Percentiles rank a stretch among this genome's conserved stretches.
Evolutionary conservation across 2,113 vertebrate genomes (phyloP).

Genomic region (Fukomys damarensis): DNA sequence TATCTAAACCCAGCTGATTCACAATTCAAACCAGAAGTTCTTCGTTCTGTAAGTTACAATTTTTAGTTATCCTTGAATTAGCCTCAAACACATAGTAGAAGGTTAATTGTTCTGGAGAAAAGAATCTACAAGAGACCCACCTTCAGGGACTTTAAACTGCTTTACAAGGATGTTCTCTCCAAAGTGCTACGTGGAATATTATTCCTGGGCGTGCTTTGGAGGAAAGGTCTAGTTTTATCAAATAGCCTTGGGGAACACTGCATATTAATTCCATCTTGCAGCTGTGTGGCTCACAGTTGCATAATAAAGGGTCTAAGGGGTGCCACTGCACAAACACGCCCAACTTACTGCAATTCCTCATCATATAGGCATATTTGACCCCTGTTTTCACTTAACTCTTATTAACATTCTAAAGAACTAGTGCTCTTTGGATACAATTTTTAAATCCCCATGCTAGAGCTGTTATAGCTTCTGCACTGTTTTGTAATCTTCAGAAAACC

Average conservation of each 20-base stretch:
- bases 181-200: background rate
- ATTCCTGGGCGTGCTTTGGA: background rate
- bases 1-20: conserved; percentile 43
- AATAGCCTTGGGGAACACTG: background rate
- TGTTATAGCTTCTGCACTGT: background rate
- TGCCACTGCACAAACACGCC: background rate
- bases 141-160: background rate
- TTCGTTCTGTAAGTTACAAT: conserved; percentile 33
- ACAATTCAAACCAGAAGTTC: conserved; percentile 22
- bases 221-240: background rate
- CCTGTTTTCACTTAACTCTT: background rate
- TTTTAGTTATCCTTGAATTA: conserved; percentile 44
- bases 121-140: background rate
- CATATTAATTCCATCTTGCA: background rate
- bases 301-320: background rate
- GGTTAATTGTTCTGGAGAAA: background rate
- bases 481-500: conserved; percentile 7
- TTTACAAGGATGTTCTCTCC: background rate
- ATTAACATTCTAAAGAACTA: background rate
- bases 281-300: background rate
- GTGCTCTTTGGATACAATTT: background rate
- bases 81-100: conserved; percentile 16
- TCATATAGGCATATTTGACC: background rate
- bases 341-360: background rate
- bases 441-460: background rate